phyloP scores from a whole-genome alignment of 2,888 invertebrate genomes.

The Bedellia somnulentella region DNA sequence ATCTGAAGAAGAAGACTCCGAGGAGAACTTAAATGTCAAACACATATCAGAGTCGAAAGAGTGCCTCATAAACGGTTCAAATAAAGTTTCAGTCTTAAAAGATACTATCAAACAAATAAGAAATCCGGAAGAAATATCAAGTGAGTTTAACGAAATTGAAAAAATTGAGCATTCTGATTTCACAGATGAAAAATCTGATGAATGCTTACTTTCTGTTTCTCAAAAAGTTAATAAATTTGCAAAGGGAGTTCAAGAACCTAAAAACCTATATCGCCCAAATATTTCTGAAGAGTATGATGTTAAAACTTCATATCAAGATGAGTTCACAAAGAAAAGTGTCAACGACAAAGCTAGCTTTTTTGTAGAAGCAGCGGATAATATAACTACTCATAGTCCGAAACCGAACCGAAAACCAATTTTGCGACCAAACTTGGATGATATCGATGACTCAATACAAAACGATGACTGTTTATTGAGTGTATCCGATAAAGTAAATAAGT shows the following conservation, averaged over 20 bases:
- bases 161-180: constrained; percentile 48
- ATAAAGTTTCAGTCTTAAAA: constrained; percentile 57
- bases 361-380: constrained; percentile 62
- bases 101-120: constrained; percentile 31
- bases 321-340: constrained; percentile 59
- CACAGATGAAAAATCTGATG: constrained; percentile 57
- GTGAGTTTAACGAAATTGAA: constrained; percentile 30
- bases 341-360: constrained; percentile 69
- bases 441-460: constrained; percentile 58
- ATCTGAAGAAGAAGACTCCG: constrained; percentile 51
- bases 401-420: constrained; percentile 29
- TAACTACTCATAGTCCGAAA: constrained; percentile 39
- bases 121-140: constrained; percentile 25
- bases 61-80: constrained; percentile 56
- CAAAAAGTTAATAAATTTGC: constrained; percentile 71
- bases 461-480: constrained; percentile 63
- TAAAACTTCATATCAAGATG: constrained; percentile 49
- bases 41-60: constrained; percentile 44
- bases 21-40: constrained; percentile 32
- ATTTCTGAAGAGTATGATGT: constrained; percentile 54
- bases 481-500: constrained; percentile 67
- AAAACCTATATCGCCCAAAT: constrained; percentile 38
- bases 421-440: constrained; percentile 53
- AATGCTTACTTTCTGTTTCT: constrained; percentile 67
- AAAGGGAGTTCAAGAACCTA: constrained; percentile 26